Conservation (phyloP, 2,797 vertebrate species). For the Gambelia wislizenii region DNA sequence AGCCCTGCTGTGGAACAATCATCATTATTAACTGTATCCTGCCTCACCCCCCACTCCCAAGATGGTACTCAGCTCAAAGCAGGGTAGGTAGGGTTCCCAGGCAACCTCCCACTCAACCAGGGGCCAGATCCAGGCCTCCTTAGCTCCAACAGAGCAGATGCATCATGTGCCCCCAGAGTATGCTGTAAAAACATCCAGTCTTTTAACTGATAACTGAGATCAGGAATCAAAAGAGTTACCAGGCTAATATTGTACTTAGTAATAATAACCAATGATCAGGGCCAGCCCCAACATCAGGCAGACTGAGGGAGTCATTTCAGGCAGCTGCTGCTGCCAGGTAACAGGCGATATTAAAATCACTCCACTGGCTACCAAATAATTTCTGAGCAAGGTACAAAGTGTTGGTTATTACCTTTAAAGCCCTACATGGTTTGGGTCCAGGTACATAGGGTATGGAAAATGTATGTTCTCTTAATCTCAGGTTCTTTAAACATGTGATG, state of each 20-base stretch:
- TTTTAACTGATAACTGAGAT: neutral
- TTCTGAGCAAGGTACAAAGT: no score
- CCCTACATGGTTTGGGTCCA: no score
- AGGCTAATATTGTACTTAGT: neutral
- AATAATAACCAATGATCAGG: neutral
- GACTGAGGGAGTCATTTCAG: neutral
- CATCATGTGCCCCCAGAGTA: neutral
- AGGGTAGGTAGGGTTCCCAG: neutral
- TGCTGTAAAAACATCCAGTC: neutral
- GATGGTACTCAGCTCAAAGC: neutral
- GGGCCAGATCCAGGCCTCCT: neutral
- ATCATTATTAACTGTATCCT: neutral
- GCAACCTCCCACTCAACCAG: neutral
- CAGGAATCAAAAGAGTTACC: neutral
- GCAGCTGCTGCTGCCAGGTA: neutral
- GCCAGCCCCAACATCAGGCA: neutral
- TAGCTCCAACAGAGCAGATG: neutral
- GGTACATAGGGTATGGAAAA: no score
- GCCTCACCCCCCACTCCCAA: no score
- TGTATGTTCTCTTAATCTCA: no score
- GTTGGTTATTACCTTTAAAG: no score
- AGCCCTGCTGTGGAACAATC: neutral
- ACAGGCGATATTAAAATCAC: no score
- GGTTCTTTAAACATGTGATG: no score
- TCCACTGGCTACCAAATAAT: no score